Evolutionary conservation across 2,113 vertebrate genomes (phyloP), one percentile per base, ranked within the genome.

Genomic region (Osmerus mordax): DNA sequence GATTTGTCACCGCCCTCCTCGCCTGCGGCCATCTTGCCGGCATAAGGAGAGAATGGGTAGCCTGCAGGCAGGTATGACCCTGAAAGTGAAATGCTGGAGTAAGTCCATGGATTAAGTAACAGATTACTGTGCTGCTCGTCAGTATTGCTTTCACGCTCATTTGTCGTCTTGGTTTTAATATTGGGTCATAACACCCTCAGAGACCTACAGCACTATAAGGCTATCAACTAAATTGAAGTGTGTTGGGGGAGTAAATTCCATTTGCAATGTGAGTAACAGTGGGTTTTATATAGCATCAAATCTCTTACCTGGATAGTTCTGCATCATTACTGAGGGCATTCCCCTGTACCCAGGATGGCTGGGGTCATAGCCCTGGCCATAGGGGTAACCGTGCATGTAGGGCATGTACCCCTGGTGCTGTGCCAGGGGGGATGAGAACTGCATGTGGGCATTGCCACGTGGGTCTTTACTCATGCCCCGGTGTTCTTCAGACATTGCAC

Each of bases 311-410:
- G 97, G 95, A 88, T 98, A 99, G 80, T 96, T 99, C 88, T 97
- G 97, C 97, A 99, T 99, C 97, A 99, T 98, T 87, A 99, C 95
- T 0, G 97, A 93, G 58, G 97, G 94, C 95, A 99, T 93, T 76
- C 94, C 93, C 61, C 97, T 93, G 89, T 96, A 99, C 86, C 97
- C 96, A 78, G 97, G 96, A 83, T 99, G 97, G 92, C 80, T 96
- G 86, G 97, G 94, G 89, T 99, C 97, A 3, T 97, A 99, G 2
- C 95, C 93, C 89, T 98, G 97, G 88, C 96, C 95, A 79, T 99
- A 99, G 71, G 96, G 95, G 88, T 99, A 99, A 83, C 97, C 95
- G 13, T 97, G 97, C 95, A 99, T 97, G 87, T 99, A 99, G 75
- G 96, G 96, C 90, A 99, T 94, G 91, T 98, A 99, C 71, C 97